These are phyloP conservation scores for Anthoscopus minutus DNA, from an alignment of 2,113 vertebrate species.

Conservation along the genomic window DNA sequence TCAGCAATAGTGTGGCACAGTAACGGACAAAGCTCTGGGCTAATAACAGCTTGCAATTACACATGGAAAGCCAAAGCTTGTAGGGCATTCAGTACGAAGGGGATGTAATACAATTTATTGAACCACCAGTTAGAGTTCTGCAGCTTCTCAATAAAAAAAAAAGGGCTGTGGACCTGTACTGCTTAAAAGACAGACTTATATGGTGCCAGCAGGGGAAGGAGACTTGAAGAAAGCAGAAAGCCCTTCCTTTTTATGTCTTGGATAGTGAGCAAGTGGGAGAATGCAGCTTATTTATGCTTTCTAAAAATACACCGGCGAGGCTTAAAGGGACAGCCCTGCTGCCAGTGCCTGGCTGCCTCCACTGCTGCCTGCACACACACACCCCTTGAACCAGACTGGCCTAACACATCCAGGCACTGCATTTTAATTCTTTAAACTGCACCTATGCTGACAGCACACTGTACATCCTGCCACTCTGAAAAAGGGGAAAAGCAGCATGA, in stretches of 20 bases:
- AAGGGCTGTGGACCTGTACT: constrained; percentile 44
- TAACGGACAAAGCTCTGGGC: constrained; percentile 77
- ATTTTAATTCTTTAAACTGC: not conserved
- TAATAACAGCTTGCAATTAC: constrained; percentile 82
- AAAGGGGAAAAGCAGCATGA: not conserved
- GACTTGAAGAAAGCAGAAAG: constrained; percentile 47
- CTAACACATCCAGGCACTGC: not conserved
- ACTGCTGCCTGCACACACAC: not conserved
- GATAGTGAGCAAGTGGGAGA: constrained; percentile 33
- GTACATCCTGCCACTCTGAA: not conserved
- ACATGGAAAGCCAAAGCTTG: constrained; percentile 77
- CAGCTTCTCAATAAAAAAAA: constrained; percentile 69
- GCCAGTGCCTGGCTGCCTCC: not conserved
- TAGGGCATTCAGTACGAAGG: constrained; percentile 71
- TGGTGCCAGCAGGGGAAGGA: constrained; percentile 52
- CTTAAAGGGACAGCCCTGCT: not conserved
- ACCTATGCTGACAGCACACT: not conserved
- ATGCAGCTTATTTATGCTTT: constrained; percentile 32
- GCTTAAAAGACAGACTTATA: constrained; percentile 65
- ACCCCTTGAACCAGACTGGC: rapidly evolving
- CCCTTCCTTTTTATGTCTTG: constrained; percentile 47
- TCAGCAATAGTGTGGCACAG: constrained; percentile 80
- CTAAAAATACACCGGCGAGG: constrained; percentile 15
- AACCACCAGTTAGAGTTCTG: constrained; percentile 75
- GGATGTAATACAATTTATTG: constrained; percentile 78